Conservation (phyloP, 2,888 invertebrate genomes). For the Drosophila prostipennis region DNA sequence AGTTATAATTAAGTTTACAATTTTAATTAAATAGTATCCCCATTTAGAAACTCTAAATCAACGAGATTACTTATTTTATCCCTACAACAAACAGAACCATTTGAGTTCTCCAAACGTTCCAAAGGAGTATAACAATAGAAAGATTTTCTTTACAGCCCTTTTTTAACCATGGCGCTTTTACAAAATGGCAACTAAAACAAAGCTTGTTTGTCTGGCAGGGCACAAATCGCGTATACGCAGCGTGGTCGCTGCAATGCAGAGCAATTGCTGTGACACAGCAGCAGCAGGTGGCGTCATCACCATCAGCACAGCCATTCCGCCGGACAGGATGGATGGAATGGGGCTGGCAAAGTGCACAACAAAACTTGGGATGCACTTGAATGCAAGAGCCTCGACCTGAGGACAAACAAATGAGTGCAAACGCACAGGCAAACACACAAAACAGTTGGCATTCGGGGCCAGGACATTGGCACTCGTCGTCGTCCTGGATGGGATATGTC, state of each 20-base stretch:
- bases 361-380: constrained; percentile 67
- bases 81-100: too few relatives aligned
- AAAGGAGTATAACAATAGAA: constrained; percentile 5
- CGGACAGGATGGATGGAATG: neutral
- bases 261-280: constrained; percentile 43
- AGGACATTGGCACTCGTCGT: constrained; percentile 61
- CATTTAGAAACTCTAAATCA: neutral
- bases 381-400: constrained; percentile 38
- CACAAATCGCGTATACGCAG: constrained; percentile 59
- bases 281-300: constrained; percentile 36
- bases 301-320: constrained; percentile 45
- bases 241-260: constrained; percentile 22
- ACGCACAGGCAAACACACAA: constrained; percentile 3
- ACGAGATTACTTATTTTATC: neutral
- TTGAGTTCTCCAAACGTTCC: neutral
- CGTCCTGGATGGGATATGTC: constrained; percentile 35
- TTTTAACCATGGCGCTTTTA: neutral
- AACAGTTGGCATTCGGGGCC: constrained; percentile 17
- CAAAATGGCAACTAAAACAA: constrained; percentile 22
- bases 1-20: too few relatives aligned
- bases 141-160: neutral
- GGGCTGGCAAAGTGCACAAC: constrained; percentile 68
- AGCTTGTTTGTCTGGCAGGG: constrained; percentile 41
- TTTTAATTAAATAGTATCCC: too few relatives aligned
- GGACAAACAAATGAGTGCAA: constrained; percentile 28